Evolutionary conservation across 1,140 invertebrate genomes (phyloP).

Genomic region (Prorops nasuta): DNA sequence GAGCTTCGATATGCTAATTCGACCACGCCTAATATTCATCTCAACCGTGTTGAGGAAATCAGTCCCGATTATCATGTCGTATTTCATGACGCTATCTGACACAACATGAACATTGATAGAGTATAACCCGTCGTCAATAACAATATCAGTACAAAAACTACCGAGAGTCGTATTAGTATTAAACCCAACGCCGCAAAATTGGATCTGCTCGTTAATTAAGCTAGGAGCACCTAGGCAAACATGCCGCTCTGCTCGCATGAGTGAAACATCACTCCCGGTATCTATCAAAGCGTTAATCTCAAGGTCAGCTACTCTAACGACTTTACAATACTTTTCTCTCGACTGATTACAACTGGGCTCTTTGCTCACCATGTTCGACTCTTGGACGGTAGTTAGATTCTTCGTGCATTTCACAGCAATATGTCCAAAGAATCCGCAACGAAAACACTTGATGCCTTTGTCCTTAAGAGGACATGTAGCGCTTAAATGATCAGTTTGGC

Average conservation of each 20-base stretch:
- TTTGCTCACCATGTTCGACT: neutral
- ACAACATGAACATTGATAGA: conserved; percentile 8
- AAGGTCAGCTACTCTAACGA: neutral
- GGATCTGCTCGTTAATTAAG: neutral
- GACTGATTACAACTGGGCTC: neutral
- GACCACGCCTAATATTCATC: neutral
- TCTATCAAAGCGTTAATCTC: conserved; percentile 8
- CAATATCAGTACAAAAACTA: neutral
- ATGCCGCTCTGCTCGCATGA: conserved; percentile 12
- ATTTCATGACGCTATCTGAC: neutral
- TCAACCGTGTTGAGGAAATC: neutral
- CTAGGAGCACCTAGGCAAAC: conserved; percentile 4
- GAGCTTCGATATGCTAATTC: neutral
- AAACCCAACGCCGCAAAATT: conserved; percentile 8
- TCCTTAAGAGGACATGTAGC: neutral
- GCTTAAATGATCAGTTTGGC: neutral
- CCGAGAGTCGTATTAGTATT: neutral
- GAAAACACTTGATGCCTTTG: conserved; percentile 5
- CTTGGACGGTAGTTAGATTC: neutral
- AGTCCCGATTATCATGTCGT: neutral
- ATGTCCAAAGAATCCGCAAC: neutral
- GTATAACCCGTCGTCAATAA: neutral
- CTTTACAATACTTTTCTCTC: neutral
- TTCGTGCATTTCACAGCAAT: neutral
- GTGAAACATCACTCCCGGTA: conserved; percentile 14